Percentiles rank a stretch among this genome's conserved stretches.
These are phyloP conservation scores for Nasonia giraulti DNA, from an alignment of 1,140 invertebrate species.

Conservation along the genomic window DNA sequence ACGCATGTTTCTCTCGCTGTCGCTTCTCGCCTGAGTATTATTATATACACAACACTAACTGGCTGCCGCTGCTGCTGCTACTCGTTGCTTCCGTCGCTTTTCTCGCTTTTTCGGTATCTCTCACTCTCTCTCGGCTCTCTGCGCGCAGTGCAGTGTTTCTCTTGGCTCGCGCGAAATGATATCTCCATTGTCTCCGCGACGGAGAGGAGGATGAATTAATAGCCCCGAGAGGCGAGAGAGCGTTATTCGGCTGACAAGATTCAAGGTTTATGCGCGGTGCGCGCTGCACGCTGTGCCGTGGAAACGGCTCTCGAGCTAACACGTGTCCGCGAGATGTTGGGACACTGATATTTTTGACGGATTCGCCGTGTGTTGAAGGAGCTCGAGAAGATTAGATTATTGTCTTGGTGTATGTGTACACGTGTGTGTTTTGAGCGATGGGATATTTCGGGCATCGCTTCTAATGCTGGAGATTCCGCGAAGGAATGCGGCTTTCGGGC, in stretches of 20 bases:
- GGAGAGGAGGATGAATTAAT: constrained; percentile 61
- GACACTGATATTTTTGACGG: constrained; percentile 20
- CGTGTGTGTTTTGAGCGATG: constrained; percentile 15
- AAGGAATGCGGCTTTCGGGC: not conserved
- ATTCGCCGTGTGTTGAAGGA: not conserved
- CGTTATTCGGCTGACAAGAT: constrained; percentile 1
- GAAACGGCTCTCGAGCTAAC: not conserved
- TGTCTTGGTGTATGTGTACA: not conserved
- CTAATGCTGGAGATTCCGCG: not conserved
- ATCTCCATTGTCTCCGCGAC: constrained; percentile 63
- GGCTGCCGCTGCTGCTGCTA: not conserved
- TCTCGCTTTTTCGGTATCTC: not conserved
- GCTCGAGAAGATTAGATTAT: not conserved
- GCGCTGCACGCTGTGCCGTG: not conserved
- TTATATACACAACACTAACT: not conserved
- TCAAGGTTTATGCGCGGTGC: too few species aligned
- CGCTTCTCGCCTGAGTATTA: not conserved
- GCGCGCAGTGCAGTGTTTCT: not conserved
- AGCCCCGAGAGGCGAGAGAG: constrained; percentile 28
- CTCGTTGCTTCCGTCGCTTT: not conserved
- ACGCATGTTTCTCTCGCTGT: constrained; percentile 27
- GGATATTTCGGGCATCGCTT: not conserved
- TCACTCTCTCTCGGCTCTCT: not conserved
- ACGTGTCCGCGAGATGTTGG: constrained; percentile 27
- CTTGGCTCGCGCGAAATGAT: constrained; percentile 56